A percentile compares a stretch with the other conserved stretches of the same genome.
phyloP scores from a whole-genome alignment of 2,113 vertebrate species.

The Sula dactylatra region DNA sequence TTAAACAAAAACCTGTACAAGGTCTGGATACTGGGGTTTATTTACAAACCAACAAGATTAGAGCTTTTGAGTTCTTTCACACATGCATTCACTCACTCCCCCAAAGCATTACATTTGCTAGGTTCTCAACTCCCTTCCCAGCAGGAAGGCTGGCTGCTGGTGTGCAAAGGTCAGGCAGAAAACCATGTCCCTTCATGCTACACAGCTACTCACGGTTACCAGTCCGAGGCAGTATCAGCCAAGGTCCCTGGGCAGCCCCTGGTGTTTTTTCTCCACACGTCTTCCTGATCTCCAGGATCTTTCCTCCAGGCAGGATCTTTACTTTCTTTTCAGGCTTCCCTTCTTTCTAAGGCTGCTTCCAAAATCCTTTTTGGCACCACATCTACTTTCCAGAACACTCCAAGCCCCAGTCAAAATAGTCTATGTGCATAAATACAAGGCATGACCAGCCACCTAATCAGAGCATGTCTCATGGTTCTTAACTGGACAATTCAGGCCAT shows the following conservation, averaged over 20 bases:
- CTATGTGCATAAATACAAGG: neutral
- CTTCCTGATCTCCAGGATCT: neutral
- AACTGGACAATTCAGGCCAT: neutral
- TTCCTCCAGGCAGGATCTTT: neutral
- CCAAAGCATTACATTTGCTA: neutral
- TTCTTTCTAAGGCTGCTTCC: neutral
- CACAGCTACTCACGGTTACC: neutral
- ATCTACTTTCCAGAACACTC: neutral
- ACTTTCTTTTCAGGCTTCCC: neutral
- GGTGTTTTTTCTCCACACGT: neutral
- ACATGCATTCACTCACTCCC: no score
- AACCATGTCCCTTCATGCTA: neutral
- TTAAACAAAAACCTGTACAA: neutral
- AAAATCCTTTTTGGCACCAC: neutral
- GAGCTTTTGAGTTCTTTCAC: neutral
- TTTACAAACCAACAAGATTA: neutral
- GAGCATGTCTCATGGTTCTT: neutral
- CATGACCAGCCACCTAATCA: fast-evolving
- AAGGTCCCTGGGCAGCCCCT: neutral
- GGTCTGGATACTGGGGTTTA: neutral
- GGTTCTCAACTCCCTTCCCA: neutral
- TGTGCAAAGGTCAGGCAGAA: neutral
- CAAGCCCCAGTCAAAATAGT: fast-evolving
- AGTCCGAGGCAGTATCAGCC: fast-evolving
- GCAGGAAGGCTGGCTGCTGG: neutral